These are phyloP conservation scores for Ephialtes manifestator DNA, from an alignment of 2,888 invertebrate species.

Conservation along the genomic window DNA sequence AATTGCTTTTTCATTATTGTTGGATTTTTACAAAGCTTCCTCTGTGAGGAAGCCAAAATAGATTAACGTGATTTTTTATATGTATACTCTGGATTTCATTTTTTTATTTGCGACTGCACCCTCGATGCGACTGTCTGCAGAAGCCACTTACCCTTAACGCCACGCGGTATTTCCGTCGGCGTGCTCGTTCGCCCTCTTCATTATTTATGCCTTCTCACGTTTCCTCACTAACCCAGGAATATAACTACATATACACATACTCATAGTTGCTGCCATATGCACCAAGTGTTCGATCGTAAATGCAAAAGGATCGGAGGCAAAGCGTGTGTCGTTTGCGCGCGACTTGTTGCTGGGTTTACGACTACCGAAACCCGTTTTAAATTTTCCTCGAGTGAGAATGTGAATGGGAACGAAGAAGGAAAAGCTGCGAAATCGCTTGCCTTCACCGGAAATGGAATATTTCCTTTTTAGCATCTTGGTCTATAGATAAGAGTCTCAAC, in stretches of 20 bases:
- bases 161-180: constrained; percentile 74
- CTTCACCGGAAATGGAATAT: constrained; percentile 18
- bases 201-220: constrained; percentile 69
- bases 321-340: constrained; percentile 45
- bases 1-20: too few relatives aligned
- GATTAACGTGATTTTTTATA: too few relatives aligned
- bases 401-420: constrained; percentile 10
- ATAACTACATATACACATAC: neutral
- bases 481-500: neutral
- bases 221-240: constrained; percentile 25
- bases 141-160: constrained; percentile 63
- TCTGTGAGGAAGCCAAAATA: too few relatives aligned
- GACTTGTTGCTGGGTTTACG: constrained; percentile 73
- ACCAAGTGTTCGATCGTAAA: constrained; percentile 70
- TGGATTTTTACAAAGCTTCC: too few relatives aligned
- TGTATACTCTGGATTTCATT: too few relatives aligned
- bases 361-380: constrained; percentile 62
- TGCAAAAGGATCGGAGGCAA: constrained; percentile 61
- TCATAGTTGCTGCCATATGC: constrained; percentile 4
- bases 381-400: constrained; percentile 32
- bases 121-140: neutral
- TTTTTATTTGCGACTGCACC: neutral
- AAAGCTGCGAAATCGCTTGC: constrained; percentile 11
- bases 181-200: constrained; percentile 69
- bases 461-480: constrained; percentile 8